These are phyloP conservation scores for Champsocephalus esox DNA, from an alignment of 2,797 vertebrate species.

Conservation along the genomic window DNA sequence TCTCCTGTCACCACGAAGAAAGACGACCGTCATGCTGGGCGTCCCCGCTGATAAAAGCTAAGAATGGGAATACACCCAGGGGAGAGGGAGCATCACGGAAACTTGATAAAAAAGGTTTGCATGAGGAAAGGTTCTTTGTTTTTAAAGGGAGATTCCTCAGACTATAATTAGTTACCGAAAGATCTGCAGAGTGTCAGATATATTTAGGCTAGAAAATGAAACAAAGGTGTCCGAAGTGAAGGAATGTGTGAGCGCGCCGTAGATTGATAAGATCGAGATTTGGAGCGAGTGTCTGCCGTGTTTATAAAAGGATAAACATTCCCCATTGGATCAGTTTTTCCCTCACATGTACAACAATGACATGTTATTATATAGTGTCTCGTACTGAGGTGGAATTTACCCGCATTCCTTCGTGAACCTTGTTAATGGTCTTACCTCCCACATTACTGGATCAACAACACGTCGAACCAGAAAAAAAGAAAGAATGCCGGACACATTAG, in stretches of 20 bases:
- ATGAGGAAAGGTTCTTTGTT: slow-evolving; percentile 50
- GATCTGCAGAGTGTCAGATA: slow-evolving; percentile 64
- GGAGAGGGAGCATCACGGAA: slow-evolving; percentile 54
- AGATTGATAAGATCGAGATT: slow-evolving; percentile 47
- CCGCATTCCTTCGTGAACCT: slow-evolving; percentile 57
- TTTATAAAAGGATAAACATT: slow-evolving; percentile 69
- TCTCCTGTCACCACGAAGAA: slow-evolving; percentile 27
- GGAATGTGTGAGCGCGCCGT: slow-evolving; percentile 50
- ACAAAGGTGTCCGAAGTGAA: slow-evolving; percentile 57
- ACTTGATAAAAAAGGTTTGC: slow-evolving; percentile 48
- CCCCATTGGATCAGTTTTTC: slow-evolving; percentile 40
- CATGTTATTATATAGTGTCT: slow-evolving; percentile 49
- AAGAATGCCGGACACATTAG: no score
- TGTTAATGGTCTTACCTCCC: slow-evolving; percentile 27
- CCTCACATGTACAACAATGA: slow-evolving; percentile 36
- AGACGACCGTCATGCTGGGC: slow-evolving; percentile 23
- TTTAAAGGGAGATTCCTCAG: slow-evolving; percentile 53
- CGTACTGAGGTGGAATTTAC: slow-evolving; percentile 36
- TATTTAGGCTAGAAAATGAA: slow-evolving; percentile 64
- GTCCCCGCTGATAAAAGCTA: slow-evolving; percentile 33
- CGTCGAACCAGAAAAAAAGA: slow-evolving; percentile 15
- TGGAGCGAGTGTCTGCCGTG: slow-evolving; percentile 27
- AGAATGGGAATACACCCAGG: slow-evolving; percentile 29
- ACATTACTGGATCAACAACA: slow-evolving; percentile 11
- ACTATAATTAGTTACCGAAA: slow-evolving; percentile 66